Conservation (phyloP, 2,797 vertebrate species). For the Falco cherrug region DNA sequence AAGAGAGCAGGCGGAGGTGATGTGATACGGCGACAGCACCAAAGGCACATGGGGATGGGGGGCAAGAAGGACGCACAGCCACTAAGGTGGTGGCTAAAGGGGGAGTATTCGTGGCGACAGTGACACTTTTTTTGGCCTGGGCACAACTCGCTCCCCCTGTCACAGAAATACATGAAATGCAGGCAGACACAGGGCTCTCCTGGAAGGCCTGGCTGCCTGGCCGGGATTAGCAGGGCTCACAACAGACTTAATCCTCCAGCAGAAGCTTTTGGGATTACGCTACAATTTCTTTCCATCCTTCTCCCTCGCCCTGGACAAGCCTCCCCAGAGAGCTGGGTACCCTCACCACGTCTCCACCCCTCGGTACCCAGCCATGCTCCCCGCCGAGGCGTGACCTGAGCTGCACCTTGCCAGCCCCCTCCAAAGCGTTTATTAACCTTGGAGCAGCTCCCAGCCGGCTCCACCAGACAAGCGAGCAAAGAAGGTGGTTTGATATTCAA, state of each 20-base stretch:
- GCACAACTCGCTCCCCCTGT: not conserved
- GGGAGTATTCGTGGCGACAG: not conserved
- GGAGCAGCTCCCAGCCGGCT: not conserved
- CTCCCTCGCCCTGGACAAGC: not conserved
- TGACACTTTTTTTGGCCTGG: not conserved
- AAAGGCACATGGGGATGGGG: not conserved
- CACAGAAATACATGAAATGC: not conserved
- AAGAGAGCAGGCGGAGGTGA: not conserved
- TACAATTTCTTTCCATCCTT: not conserved
- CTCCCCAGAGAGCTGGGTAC: not conserved
- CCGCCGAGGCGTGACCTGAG: not conserved
- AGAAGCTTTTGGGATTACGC: not conserved
- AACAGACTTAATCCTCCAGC: not conserved
- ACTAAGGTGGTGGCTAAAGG: not conserved
- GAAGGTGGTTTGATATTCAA: constrained; percentile 20
- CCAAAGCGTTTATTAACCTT: not conserved
- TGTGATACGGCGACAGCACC: not conserved
- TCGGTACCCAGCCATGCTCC: not conserved
- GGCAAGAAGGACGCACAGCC: not conserved
- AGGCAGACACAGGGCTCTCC: not conserved
- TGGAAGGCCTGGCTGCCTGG: not conserved
- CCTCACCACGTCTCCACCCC: not conserved
- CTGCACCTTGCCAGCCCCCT: not conserved
- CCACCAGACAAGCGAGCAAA: not conserved
- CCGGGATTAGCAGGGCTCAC: not conserved